These are phyloP conservation scores for Fregata magnificens DNA, from an alignment of 2,113 vertebrate species.

Conservation along the genomic window DNA sequence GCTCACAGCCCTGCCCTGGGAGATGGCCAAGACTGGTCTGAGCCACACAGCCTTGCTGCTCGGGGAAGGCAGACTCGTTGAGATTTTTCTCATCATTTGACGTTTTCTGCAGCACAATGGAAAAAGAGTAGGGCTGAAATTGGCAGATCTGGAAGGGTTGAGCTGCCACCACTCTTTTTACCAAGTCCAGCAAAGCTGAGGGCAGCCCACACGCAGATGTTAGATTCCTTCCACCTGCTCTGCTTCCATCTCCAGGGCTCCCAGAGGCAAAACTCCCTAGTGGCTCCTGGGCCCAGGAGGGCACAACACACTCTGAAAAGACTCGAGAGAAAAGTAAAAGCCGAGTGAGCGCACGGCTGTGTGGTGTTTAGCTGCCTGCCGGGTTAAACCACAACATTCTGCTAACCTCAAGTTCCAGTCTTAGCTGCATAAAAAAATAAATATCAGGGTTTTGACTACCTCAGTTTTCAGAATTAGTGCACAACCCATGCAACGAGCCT, in stretches of 20 bases:
- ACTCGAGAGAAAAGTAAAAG: not conserved
- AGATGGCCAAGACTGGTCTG: not conserved
- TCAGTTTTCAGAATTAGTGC: not conserved
- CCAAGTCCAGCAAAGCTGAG: not conserved
- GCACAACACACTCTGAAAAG: not conserved
- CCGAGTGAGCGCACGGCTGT: too few relatives aligned
- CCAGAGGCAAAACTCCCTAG: not conserved
- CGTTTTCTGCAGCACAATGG: not conserved
- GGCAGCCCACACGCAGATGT: not conserved
- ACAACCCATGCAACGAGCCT: not conserved
- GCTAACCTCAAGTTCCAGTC: not conserved
- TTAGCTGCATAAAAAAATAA: not conserved
- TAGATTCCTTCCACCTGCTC: not conserved
- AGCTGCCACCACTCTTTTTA: not conserved
- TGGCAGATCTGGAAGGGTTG: not conserved
- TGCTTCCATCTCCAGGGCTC: not conserved
- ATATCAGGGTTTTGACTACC: not conserved
- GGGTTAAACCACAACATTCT: not conserved
- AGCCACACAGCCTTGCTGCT: not conserved
- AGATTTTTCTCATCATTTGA: not conserved
- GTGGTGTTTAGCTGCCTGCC: too few relatives aligned
- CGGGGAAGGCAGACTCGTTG: fast-evolving
- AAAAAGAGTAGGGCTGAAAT: not conserved
- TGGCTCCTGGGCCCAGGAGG: not conserved
- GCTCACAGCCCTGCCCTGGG: not conserved